Evolutionary conservation across 2,797 vertebrate species (phyloP), one percentile per base, ranked within the genome.

Genomic region (Amazona ochrocephala): DNA sequence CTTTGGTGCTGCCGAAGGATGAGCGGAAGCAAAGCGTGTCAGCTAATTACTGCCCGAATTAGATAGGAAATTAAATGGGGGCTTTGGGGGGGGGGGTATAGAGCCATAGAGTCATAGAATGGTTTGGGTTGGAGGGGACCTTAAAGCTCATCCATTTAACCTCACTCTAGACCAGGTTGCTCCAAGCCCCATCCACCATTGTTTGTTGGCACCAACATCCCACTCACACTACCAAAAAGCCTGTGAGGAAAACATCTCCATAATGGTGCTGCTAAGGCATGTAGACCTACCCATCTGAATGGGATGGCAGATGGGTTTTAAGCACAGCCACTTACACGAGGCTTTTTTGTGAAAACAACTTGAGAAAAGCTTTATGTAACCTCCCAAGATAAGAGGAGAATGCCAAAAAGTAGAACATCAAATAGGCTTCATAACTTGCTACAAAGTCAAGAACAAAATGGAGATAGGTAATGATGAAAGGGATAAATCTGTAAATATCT

Each of bases 391-490:
- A 4, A 37, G 42, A 23, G 45, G 7, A 24, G 20, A n/a, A 3
- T 0, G 1, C 14, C 56, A 10, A 3, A n/a, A 64, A 60, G 56
- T 37, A 11, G n/a, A 34, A 58, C 3, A 2, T 34, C 54, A 15
- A 23, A 34, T 56, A n/a, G 54, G 10, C 21, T 58, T 34, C 13
- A 2, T 9, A 12, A 6, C 3, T 45, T 66, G 32, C 14, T 41
- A 2, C 4, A 26, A 45, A 27, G 51, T 58, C 13, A 20, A 2
- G 70, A 51, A 16, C 16, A 32, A 12, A 20, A 0, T 0, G 5
- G 65, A 29, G 37, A 10, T 8, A 13, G 34, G 73, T 21, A 27
- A 9, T 3, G 34, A 1, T 27, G 13, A 13, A 6, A 10, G 23
- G 41, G 16, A 1, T 50, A 39, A 47, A 76, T 10, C 26, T 3